A percentile compares a stretch with the other conserved stretches of the same genome.
Conservation (phyloP, 1,140 invertebrate species). For the Brachionus rubens region DNA sequence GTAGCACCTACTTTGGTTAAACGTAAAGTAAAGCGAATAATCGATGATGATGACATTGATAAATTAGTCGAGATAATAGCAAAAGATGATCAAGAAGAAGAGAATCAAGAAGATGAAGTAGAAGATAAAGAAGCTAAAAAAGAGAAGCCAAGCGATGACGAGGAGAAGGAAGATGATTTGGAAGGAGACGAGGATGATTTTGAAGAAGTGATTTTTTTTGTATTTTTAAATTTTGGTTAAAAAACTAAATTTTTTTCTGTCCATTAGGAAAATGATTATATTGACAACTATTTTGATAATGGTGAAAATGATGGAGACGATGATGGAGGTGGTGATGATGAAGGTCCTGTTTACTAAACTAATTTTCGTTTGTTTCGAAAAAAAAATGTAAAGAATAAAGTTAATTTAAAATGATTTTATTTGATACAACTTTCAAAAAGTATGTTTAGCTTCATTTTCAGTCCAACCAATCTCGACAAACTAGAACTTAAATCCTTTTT, state of each 20-base stretch:
- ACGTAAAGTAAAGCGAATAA: not conserved
- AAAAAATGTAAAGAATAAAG: too few relatives aligned
- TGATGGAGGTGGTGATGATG: conserved; percentile 33
- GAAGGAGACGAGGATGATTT: conserved; percentile 26
- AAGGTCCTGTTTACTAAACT: not conserved
- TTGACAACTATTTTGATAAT: conserved; percentile 45
- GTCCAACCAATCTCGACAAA: too few relatives aligned
- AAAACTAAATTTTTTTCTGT: too few relatives aligned
- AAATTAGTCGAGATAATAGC: conserved; percentile 6
- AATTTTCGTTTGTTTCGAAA: too few relatives aligned
- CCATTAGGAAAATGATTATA: conserved; percentile 33
- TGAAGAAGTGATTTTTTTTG: not conserved
- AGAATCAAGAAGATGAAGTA: not conserved
- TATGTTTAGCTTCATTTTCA: too few relatives aligned
- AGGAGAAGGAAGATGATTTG: conserved; percentile 10
- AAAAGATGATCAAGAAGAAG: conserved; percentile 2
- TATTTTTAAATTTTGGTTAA: too few relatives aligned
- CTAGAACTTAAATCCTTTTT: too few relatives aligned
- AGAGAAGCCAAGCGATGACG: not conserved
- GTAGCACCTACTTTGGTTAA: conserved; percentile 13
- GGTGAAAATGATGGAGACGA: conserved; percentile 43
- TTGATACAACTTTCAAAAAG: too few relatives aligned
- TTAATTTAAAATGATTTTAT: too few relatives aligned
- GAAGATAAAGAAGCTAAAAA: conserved; percentile 14
- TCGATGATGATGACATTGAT: not conserved